These are phyloP conservation scores for Lynx canadensis DNA, from an alignment of 2,113 vertebrate genomes.

Conservation along the genomic window DNA sequence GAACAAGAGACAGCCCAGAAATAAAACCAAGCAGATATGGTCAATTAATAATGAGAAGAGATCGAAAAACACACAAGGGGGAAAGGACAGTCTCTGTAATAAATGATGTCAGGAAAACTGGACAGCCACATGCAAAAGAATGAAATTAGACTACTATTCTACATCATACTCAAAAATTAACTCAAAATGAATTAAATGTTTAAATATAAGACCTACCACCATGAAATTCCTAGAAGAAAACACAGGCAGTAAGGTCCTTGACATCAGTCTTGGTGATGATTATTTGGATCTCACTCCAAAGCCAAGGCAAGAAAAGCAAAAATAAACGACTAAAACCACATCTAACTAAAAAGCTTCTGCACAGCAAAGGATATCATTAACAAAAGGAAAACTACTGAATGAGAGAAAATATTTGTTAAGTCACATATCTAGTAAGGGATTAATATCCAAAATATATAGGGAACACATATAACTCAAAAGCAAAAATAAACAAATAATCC, in stretches of 20 bases:
- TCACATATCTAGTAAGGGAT: neutral
- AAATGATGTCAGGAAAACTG: neutral
- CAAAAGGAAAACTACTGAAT: neutral
- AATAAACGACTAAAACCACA: neutral
- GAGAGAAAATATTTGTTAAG: neutral
- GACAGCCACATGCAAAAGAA: neutral
- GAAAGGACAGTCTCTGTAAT: neutral
- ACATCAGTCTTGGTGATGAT: neutral
- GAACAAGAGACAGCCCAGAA: neutral
- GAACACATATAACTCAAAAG: neutral
- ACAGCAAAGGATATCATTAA: neutral
- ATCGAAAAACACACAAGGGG: neutral
- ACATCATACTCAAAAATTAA: neutral
- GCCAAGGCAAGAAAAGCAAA: neutral
- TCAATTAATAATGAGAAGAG: neutral
- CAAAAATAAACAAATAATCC: neutral
- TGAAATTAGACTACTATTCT: neutral
- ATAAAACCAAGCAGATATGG: neutral
- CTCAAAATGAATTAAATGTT: neutral
- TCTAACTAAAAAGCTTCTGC: neutral
- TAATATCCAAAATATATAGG: neutral
- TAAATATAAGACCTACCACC: neutral
- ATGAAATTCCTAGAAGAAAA: neutral
- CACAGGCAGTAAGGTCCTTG: neutral
- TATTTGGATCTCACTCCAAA: neutral